Conservation (phyloP, 2,888 invertebrate genomes). For the Mythimna impura region DNA sequence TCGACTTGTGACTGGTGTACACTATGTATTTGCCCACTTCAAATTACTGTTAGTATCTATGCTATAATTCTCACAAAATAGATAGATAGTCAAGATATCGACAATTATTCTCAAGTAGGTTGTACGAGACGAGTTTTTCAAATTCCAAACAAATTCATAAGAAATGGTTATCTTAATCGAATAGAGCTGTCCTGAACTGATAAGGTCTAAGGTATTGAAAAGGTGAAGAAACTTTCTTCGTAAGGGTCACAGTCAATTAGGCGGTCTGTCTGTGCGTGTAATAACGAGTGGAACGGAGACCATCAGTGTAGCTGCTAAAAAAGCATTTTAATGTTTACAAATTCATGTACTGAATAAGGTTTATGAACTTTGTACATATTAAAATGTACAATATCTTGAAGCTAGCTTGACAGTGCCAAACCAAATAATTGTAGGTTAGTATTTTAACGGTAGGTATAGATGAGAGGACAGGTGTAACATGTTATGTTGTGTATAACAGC, state of each 20-base stretch:
- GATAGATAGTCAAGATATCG: not conserved
- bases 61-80: not conserved
- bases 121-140: not conserved
- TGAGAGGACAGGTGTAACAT: no score
- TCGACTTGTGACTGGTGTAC: constrained; percentile 19
- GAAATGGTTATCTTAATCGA: constrained; percentile 8
- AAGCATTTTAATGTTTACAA: not conserved
- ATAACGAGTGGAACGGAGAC: not conserved
- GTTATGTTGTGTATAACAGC: not conserved
- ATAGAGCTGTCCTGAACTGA: constrained; percentile 4
- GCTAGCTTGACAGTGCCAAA: no score
- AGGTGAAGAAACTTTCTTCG: not conserved
- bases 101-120: not conserved
- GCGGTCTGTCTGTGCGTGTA: not conserved
- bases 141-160: not conserved
- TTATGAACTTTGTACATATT: not conserved
- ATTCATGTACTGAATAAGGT: not conserved
- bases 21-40: not conserved
- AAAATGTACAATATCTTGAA: not conserved
- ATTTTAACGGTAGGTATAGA: not conserved
- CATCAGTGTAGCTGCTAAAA: not conserved
- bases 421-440: not conserved
- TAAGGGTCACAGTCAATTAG: constrained; percentile 10
- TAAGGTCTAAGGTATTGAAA: constrained; percentile 2
- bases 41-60: not conserved